Evolutionary conservation across 2,888 invertebrate species (phyloP).

Genomic region (Leptopilina drosophilae): DNA sequence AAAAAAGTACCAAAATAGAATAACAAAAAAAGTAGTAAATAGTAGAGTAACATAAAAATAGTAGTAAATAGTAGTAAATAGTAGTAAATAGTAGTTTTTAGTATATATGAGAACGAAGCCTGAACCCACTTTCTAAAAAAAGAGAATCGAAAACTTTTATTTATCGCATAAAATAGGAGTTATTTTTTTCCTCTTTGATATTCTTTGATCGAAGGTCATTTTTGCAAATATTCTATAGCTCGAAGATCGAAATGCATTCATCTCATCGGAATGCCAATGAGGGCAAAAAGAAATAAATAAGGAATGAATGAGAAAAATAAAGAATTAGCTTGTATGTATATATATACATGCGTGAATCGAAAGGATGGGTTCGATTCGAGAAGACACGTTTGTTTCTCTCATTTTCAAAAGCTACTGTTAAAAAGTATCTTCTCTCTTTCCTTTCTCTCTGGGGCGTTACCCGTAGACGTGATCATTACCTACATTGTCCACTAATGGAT

Average conservation of each 20-base stretch:
- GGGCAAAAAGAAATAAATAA: slow-evolving; percentile 53
- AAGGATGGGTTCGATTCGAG: slow-evolving; percentile 51
- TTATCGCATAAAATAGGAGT: background rate
- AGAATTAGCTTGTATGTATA: slow-evolving; percentile 43
- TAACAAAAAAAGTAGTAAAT: too few relatives aligned
- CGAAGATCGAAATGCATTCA: slow-evolving; percentile 72
- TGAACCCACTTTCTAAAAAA: too few relatives aligned
- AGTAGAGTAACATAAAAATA: too few relatives aligned
- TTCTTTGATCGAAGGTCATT: slow-evolving; percentile 66
- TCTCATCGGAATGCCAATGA: slow-evolving; percentile 71
- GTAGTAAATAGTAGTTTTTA: too few relatives aligned
- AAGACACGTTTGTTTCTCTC: slow-evolving; percentile 68
- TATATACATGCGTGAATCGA: slow-evolving; percentile 6
- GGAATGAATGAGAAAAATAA: slow-evolving; percentile 52
- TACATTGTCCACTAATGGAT: slow-evolving; percentile 77
- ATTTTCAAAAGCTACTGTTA: slow-evolving; percentile 63
- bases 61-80: too few relatives aligned
- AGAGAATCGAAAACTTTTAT: too few relatives aligned
- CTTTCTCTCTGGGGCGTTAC: slow-evolving; percentile 68
- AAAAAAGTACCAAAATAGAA: too few relatives aligned
- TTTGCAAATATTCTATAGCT: slow-evolving; percentile 60
- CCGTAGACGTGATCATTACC: slow-evolving; percentile 75
- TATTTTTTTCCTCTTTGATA: slow-evolving; percentile 54
- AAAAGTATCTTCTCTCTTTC: slow-evolving; percentile 13
- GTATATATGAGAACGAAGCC: too few relatives aligned